These are phyloP conservation scores for Tenualosa thibaudeaui DNA, from an alignment of 2,797 vertebrate genomes.

Conservation along the genomic window DNA sequence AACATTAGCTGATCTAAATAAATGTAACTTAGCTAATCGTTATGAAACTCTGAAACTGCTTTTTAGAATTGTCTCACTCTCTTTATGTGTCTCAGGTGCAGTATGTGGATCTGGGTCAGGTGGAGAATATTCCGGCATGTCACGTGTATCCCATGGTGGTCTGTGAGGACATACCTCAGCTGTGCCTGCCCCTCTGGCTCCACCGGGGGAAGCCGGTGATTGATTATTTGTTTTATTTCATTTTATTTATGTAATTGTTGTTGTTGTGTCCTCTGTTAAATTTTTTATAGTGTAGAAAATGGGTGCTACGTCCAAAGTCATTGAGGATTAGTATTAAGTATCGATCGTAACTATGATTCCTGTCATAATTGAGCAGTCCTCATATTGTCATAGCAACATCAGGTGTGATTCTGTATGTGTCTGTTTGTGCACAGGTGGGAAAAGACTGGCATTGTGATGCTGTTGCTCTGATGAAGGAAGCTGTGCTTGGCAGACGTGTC, in stretches of 20 bases:
- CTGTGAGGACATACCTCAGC: constrained; percentile 80
- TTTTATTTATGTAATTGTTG: too few relatives aligned
- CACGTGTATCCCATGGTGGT: constrained; percentile 85
- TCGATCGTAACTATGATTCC: too few relatives aligned
- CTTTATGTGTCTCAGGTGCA: constrained; percentile 73
- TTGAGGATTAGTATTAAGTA: too few relatives aligned
- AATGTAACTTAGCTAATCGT: too few relatives aligned
- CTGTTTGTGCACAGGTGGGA: constrained; percentile 71
- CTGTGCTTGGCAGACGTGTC: constrained; percentile 77
- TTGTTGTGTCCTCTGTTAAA: too few relatives aligned
- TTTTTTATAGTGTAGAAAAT: too few relatives aligned
- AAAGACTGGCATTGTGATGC: constrained; percentile 85
- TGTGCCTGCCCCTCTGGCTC: constrained; percentile 87
- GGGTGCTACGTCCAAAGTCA: too few relatives aligned
- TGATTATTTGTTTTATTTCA: too few relatives aligned
- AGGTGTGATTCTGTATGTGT: neutral
- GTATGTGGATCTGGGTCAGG: constrained; percentile 84
- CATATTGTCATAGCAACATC: too few relatives aligned
- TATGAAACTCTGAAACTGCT: too few relatives aligned
- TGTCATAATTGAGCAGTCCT: too few relatives aligned
- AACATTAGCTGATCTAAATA: too few relatives aligned
- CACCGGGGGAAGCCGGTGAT: constrained; percentile 78
- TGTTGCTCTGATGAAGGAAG: constrained; percentile 79
- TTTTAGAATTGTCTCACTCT: neutral
- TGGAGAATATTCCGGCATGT: constrained; percentile 86